Base-by-base conservation (phyloP, 2,888 invertebrate genomes). In the Protodeltote pygarga region DNA sequence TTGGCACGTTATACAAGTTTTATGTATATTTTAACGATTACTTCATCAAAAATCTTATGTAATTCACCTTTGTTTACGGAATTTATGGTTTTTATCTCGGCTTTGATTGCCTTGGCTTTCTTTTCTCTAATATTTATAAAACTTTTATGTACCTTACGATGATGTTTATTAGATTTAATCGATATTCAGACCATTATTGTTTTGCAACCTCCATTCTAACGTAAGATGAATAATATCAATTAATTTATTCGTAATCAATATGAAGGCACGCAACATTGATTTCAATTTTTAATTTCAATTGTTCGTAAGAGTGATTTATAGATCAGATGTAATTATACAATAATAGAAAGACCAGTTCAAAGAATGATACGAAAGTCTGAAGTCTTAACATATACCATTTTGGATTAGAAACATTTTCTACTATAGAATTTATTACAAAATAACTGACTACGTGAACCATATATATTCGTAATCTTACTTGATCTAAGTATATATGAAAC, bases 1-100 rank as follows among this genome's bases (percentile, higher is more conserved):
- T 67, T 71, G 70, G 55, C 65, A 71, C 69, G 58, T 50, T 53
- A 14, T 41, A 51, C 49, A 44, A 54, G 49, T 35, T 38, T 47
- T 10, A 42, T 34, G 38, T 20, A 33, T 35, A 47, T 33, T 49
- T 63, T 49, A 38, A 49, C 52, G 41, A 68, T 67, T 49, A 52
- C 49, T 64, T 58, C 15, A 29, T 39, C 23, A 34, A 28, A 55
- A 61, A 54, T n/a, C n/a, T n/a, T n/a, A n/a, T n/a, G n/a, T n/a
- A n/a, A n/a, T n/a, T n/a, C n/a, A n/a, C n/a, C n/a, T n/a, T n/a
- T n/a, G n/a, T n/a, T n/a, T n/a, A n/a, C n/a, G n/a, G n/a, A n/a
- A n/a, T n/a, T 19, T 1, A 4, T 19, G 4, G 5, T 4, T 19
- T 3, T 27, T 14, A 14, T 8, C 6, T 13, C n/a, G 14, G 11